phyloP scores from a whole-genome alignment of 2,888 invertebrate genomes.

The Hylaea fasciaria region DNA sequence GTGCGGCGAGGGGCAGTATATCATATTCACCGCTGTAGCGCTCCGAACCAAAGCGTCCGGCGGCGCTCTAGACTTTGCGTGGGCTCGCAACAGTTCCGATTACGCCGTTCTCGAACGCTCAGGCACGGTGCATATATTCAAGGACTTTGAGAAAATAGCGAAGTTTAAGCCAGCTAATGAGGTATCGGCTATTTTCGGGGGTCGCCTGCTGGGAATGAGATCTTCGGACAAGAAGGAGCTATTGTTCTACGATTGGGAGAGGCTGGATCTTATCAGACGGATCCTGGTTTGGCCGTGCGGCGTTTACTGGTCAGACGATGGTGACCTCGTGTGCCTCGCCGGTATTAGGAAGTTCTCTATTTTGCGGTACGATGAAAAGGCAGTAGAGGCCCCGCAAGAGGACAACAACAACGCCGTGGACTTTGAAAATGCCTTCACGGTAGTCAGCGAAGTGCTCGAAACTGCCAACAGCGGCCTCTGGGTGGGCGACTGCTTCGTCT shows the following conservation, averaged over 20 bases:
- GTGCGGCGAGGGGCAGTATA: conserved; percentile 99
- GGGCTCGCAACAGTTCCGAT: conserved; percentile 4
- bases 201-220: conserved; percentile 14
- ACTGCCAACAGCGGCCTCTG: conserved; percentile 10
- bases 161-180: not conserved
- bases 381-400: not conserved
- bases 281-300: not conserved
- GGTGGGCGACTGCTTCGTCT: conserved; percentile 18
- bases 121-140: conserved; percentile 3
- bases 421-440: conserved; percentile 1
- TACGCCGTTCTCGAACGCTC: conserved; percentile 5
- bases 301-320: conserved; percentile 16
- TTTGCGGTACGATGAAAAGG: conserved; percentile 1
- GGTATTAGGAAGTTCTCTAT: conserved; percentile 4
- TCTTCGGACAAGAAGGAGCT: not conserved
- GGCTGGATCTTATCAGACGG: not conserved
- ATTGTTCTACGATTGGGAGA: conserved; percentile 21
- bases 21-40: conserved; percentile 99
- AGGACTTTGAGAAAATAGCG: conserved; percentile 4
- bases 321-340: conserved; percentile 8
- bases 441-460: not conserved
- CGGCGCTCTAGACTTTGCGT: conserved; percentile 9
- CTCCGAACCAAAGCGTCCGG: conserved; percentile 62
- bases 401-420: not conserved
- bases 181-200: conserved; percentile 15